These are phyloP conservation scores for Gymnodraco acuticeps DNA, from an alignment of 2,797 vertebrate species.

Conservation along the genomic window DNA sequence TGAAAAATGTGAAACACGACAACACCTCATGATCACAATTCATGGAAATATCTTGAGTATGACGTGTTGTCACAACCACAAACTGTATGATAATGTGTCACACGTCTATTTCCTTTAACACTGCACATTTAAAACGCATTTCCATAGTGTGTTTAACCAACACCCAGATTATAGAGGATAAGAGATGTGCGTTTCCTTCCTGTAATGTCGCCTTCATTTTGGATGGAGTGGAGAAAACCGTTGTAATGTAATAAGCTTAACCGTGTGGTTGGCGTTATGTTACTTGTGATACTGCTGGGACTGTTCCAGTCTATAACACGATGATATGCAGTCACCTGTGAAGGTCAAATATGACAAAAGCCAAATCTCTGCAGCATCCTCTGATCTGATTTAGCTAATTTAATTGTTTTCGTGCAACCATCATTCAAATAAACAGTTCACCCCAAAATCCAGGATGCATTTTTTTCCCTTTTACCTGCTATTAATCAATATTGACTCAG, in stretches of 20 bases:
- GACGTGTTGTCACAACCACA: neutral
- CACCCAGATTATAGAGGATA: neutral
- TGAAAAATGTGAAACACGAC: neutral
- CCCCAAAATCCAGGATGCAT: no score
- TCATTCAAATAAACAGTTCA: neutral
- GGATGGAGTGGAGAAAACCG: slow-evolving; percentile 1
- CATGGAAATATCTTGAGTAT: neutral
- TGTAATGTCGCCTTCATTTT: slow-evolving; percentile 2
- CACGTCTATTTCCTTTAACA: neutral
- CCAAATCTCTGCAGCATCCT: neutral
- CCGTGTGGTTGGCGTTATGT: neutral
- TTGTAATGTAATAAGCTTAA: neutral
- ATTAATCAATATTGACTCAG: no score
- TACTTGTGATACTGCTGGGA: neutral
- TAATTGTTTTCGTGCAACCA: neutral
- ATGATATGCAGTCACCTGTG: neutral
- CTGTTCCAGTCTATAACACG: neutral
- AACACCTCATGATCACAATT: neutral
- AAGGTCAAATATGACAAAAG: neutral
- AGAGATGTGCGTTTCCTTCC: slow-evolving; percentile 7
- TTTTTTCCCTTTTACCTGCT: no score
- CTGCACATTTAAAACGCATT: no score
- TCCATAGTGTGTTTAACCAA: neutral
- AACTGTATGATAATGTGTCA: neutral
- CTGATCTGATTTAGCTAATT: neutral